These are phyloP conservation scores for Eristalis intricaria DNA, from an alignment of 2,888 invertebrate genomes.

Conservation along the genomic window DNA sequence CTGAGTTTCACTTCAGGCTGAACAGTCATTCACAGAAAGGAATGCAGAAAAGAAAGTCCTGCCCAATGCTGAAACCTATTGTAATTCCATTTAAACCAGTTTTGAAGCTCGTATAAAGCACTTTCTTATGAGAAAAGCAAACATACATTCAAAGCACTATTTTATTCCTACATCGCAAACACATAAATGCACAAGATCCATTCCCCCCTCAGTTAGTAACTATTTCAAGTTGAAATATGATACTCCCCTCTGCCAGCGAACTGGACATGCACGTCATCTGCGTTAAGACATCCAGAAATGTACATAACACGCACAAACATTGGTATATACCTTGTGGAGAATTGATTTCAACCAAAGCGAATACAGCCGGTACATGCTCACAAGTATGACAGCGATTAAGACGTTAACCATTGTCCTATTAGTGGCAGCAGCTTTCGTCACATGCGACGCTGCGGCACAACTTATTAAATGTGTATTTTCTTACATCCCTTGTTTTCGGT, in stretches of 20 bases:
- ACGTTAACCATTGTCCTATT: background rate
- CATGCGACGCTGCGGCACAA: background rate
- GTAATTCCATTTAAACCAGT: too few species aligned
- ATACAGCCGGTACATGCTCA: background rate
- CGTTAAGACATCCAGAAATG: background rate
- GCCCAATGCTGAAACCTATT: too few species aligned
- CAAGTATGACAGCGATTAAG: background rate
- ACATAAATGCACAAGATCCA: too few species aligned
- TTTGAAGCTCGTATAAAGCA: too few species aligned
- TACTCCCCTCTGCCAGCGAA: background rate
- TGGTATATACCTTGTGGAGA: background rate
- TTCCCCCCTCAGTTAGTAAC: background rate
- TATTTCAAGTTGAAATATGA: background rate
- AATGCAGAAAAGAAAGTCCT: too few species aligned
- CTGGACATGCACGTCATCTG: background rate
- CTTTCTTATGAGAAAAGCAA: too few species aligned
- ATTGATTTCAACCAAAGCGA: background rate
- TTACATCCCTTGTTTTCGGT: background rate
- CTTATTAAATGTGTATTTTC: background rate
- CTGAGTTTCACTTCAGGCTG: too few species aligned
- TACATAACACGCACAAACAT: background rate
- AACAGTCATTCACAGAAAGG: too few species aligned
- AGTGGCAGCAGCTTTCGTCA: background rate
- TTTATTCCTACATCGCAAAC: too few species aligned
- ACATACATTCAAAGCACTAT: too few species aligned